Evolutionary conservation across 30 jellyfish, hydroid and myxozoan species (phyloP).

Genomic region (Hydractinia symbiolongicarpus): DNA sequence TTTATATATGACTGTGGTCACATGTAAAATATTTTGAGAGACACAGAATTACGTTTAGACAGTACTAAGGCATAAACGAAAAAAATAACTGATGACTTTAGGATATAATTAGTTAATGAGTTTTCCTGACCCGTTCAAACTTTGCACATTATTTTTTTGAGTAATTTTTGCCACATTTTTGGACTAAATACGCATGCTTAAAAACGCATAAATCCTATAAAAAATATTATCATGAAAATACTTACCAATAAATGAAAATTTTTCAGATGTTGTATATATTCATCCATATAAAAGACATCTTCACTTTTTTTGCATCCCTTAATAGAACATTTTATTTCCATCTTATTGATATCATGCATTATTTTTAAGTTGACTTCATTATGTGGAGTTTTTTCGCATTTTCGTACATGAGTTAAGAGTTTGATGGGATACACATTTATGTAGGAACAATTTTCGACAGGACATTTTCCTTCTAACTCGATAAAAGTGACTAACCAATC

Average conservation of each 20-base stretch:
- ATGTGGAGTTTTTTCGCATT: background rate
- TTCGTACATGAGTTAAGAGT: background rate
- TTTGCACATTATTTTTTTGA: no score
- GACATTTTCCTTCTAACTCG: conserved; percentile 1
- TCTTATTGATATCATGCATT: background rate
- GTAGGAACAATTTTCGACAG: background rate
- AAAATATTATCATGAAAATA: background rate
- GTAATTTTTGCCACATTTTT: no score
- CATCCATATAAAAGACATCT: background rate
- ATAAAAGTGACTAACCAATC: conserved; percentile 13
- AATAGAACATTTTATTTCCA: background rate
- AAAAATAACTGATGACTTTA: no score
- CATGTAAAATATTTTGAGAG: no score
- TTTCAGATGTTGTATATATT: background rate
- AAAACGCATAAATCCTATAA: no score
- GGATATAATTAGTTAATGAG: no score
- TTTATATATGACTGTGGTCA: no score
- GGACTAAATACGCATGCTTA: no score
- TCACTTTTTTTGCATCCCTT: background rate
- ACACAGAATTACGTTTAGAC: no score
- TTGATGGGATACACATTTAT: background rate
- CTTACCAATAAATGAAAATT: background rate
- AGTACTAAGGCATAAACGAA: no score
- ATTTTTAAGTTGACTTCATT: background rate
- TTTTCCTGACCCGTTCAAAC: no score